Base-by-base conservation (phyloP, 2,113 vertebrate genomes). In the Pyxicephalus adspersus region DNA sequence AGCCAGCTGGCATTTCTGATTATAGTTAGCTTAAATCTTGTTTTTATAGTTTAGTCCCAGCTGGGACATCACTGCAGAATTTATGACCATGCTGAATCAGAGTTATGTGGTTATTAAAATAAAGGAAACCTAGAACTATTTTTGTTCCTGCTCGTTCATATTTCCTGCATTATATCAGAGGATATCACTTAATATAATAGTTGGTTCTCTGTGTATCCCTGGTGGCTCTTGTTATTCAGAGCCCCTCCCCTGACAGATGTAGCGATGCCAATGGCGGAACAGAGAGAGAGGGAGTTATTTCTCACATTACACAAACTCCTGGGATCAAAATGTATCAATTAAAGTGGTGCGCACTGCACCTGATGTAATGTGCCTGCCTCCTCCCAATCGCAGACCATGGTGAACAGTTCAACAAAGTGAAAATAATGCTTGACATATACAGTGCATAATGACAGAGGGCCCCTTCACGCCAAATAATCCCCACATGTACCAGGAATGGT, bases 311-410 rank as follows among this genome's bases (percentile, higher is more conserved):
- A 75, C 17, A 64, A 51, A 75, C 80, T 52, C 71, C 19, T 57
- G 80, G 80, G 80, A 82, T 31, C 29, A 82, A 75, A 45, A 66
- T 55, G 29, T 82, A 82, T 82, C 71, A 82, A 82, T 82, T 82
- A 82, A 66, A 74, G 61, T 60, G 65, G 28, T 51, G 16, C 70
- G 29, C 66, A 52, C 34, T 54, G 78, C 78, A 82, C 80, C 80
- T 82, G 80, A 75, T 82, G 79, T 81, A 81, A 64, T 54, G 61
- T 55, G n/a, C 54, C 31, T 29, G 52, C 80, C 80, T 64, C n/a
- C 29, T 57, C n/a, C 15, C 25, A 22, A 15, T 61, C 71, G 9
- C 29, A 64, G 52, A 31, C 70, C 54, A 45, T 45, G 38, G 6
- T 45, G 38, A 58, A 19, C 18, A n/a, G 17, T n/a, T n/a, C 54